Base-by-base conservation (phyloP, 2,113 vertebrate species). In the Mystacornis crossleyi region DNA sequence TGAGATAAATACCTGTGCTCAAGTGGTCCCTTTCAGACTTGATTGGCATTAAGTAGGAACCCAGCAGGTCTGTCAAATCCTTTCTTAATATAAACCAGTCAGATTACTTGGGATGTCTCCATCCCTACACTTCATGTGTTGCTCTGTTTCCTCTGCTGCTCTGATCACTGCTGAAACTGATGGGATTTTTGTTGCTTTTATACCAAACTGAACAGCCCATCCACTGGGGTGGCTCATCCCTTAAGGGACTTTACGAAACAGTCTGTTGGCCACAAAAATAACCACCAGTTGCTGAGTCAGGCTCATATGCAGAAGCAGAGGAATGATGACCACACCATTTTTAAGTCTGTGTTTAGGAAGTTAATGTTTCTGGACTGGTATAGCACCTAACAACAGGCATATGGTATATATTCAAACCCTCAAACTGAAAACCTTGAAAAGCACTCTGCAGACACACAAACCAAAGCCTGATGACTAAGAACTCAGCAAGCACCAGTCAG, bases 201-300 rank as follows among this genome's bases (percentile, higher is more conserved):
- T 94, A 97, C 69, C 78, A 96, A 83, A 91, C 24, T n/a, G 53
- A 95, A 79, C 31, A 42, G 40, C 48, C 25, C 42, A 71, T 81
- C 55, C 47, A 86, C 47, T 85, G 65, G 86, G 89, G 94, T 96
- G 97, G 92, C 89, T 97, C 95, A 81, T 86, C 51, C 60, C 86
- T 96, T 94, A 95, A 96, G 74, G 79, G 94, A 93, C 95, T 97
- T 97, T 74, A 81, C 90, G 81, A 96, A 98, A 94, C 94, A 94
- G 75, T 72, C 93, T 93, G 62, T 92, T 96, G 95, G 97, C 97
- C 95, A 97, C 93, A 97, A 67, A 95, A 53, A 62, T 89, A 97
- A 97, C 92, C 90, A 96, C 92, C 50, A n/a, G 82, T 62, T 97
- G 78, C 89, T 92, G 73, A 55, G 90, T 90, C 58, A 83, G 60